Evolutionary conservation across 2,797 vertebrate species (phyloP), one percentile per base, ranked within the genome.

Genomic region (Etheostoma nigrum): DNA sequence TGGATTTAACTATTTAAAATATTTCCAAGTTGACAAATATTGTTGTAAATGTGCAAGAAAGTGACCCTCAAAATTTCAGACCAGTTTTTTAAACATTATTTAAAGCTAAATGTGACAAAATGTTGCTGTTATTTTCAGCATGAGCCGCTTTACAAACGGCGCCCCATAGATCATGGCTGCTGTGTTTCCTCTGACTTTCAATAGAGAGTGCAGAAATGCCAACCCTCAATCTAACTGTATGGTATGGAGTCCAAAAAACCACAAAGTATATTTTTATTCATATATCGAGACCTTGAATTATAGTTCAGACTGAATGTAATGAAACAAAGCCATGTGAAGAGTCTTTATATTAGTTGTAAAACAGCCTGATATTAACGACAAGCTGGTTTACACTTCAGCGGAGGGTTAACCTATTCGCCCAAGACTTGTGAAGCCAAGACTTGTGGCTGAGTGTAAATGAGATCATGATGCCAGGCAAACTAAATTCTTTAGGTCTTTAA

Each of bases 181-280:
- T 74, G 67, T 8, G 52, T 72, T 81, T 83, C 76, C 73, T 62
- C 58, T 66, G 44, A 48, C 19, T 64, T 68, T 76, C 21, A 49
- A 44, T 12, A 36, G 25, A 66, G 8, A 9, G 18, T 12, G 18
- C 45, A 75, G 68, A 84, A 59, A 64, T 44, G 15, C 14, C 57
- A 68, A 44, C 47, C 36, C 55, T 72, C 44, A 69, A 11, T 40
- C 65, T 40, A 42, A 72, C 60, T 33, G 25, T 75, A 72, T 40
- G 42, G 40, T 61, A 80, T 82, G 49, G 61, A 75, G 45, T 54
- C 45, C 10, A 23, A 44, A 19, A 33, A 74, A 58, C 80, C 81
- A 53, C 67, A 54, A 48, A 27, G 44, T 16, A 18, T 79, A 76
- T 78, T 73, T 78, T 55, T 73, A 72, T 72, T 55, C 23, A 30